These are phyloP conservation scores for Hyposoter didymator DNA, from an alignment of 2,888 invertebrate genomes.

Conservation along the genomic window DNA sequence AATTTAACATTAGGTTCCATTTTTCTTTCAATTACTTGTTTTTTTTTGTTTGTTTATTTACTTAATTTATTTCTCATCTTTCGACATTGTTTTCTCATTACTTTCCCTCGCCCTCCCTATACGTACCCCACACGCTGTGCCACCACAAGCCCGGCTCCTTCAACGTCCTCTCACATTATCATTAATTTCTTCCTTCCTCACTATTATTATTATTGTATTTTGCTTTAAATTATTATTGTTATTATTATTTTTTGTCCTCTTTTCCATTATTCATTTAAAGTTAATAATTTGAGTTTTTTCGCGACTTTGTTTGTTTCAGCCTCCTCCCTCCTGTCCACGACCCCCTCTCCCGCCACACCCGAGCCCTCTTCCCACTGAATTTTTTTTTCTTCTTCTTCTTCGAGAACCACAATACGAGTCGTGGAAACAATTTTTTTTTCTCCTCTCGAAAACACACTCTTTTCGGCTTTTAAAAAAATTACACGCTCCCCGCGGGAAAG, in stretches of 20 bases:
- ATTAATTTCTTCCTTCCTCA: slow-evolving; percentile 51
- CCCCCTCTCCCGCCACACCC: background rate
- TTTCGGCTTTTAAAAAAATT: background rate
- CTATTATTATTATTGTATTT: slow-evolving; percentile 64
- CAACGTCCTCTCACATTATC: background rate
- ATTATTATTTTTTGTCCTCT: slow-evolving; percentile 57
- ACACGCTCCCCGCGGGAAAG: background rate
- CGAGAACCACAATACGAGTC: slow-evolving; percentile 7
- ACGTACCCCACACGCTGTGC: background rate
- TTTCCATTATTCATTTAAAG: slow-evolving; percentile 59
- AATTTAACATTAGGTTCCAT: slow-evolving; percentile 21
- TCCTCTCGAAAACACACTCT: background rate
- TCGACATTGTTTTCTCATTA: background rate
- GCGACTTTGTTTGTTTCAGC: slow-evolving; percentile 37
- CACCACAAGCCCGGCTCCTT: slow-evolving; percentile 2
- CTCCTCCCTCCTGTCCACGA: background rate
- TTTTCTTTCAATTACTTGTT: slow-evolving; percentile 29
- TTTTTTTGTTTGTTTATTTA: slow-evolving; percentile 20
- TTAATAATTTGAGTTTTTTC: slow-evolving; percentile 59
- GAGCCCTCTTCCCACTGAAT: background rate
- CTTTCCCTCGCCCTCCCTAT: background rate
- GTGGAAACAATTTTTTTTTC: slow-evolving; percentile 5
- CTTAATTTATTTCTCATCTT: slow-evolving; percentile 26
- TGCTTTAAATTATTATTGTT: slow-evolving; percentile 61
- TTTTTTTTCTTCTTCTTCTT: background rate